A percentile compares a stretch with the other conserved stretches of the same genome.
phyloP scores from a whole-genome alignment of 2,113 vertebrate genomes.

The Hepsetus odoe region DNA sequence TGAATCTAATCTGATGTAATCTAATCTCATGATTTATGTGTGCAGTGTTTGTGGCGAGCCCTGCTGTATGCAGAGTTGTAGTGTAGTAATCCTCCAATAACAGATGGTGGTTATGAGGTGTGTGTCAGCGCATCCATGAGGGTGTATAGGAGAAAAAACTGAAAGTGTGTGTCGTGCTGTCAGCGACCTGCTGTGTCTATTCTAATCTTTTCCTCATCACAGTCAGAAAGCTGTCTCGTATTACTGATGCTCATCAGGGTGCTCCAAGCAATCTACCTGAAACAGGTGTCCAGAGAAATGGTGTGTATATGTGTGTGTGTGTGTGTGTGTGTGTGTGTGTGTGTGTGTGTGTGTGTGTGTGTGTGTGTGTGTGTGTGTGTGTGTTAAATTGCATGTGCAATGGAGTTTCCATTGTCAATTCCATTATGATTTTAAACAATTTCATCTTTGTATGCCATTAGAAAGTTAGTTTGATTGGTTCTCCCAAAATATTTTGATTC shows the following conservation, averaged over 20 bases:
- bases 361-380: background rate
- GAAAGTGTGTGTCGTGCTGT: conserved; percentile 13
- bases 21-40: background rate
- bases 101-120: conserved; percentile 38
- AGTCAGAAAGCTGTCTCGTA: conserved; percentile 35
- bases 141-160: conserved; percentile 4
- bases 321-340: background rate
- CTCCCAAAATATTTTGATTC: too few species aligned
- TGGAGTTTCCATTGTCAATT: too few species aligned
- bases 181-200: conserved; percentile 36
- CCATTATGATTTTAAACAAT: too few species aligned
- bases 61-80: background rate
- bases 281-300: conserved; percentile 34
- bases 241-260: conserved; percentile 42
- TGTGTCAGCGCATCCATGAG: conserved; percentile 9
- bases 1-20: background rate
- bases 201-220: conserved; percentile 33
- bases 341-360: background rate
- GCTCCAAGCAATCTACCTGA: conserved; percentile 32
- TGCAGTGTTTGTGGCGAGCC: background rate
- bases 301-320: background rate
- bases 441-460: too few species aligned
- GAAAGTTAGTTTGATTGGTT: too few species aligned
- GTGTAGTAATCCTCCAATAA: background rate
- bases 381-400: background rate